A percentile compares a stretch with the other conserved stretches of the same genome.
Evolutionary conservation across 2,113 vertebrate genomes (phyloP).

Genomic region (Scopus umbretta): DNA sequence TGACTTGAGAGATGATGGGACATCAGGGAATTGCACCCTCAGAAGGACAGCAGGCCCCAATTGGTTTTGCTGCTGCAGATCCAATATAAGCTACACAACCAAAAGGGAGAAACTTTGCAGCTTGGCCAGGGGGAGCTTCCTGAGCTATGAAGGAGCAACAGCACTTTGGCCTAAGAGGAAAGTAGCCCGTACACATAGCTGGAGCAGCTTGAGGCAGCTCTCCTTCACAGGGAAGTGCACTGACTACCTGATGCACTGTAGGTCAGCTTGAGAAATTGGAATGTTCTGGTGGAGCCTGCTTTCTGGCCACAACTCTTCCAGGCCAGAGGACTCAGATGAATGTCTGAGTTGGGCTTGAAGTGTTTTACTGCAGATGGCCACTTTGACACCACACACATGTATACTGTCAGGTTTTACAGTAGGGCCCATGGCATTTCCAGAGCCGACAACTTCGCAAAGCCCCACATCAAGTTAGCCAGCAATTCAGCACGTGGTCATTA

Average conservation of each 20-base stretch:
- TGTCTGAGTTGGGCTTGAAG: background rate
- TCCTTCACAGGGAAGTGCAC: background rate
- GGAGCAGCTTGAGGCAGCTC: background rate
- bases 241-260: background rate
- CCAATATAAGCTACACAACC: background rate
- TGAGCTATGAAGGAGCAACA: background rate
- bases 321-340: background rate
- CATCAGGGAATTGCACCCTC: background rate
- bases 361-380: background rate
- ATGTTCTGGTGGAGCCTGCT: background rate
- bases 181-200: background rate
- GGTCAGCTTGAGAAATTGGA: background rate
- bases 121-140: background rate
- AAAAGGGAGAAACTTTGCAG: background rate
- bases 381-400: background rate
- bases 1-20: background rate
- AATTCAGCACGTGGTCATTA: background rate
- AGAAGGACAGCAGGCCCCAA: background rate
- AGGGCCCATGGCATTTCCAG: background rate
- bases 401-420: background rate
- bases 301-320: background rate
- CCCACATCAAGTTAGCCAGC: background rate
- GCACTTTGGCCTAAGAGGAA: background rate
- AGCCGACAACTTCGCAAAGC: background rate
- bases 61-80: background rate